Evolutionary conservation across 2,797 vertebrate genomes (phyloP), one percentile per base, ranked within the genome.

Genomic region (Australoheros facetus): DNA sequence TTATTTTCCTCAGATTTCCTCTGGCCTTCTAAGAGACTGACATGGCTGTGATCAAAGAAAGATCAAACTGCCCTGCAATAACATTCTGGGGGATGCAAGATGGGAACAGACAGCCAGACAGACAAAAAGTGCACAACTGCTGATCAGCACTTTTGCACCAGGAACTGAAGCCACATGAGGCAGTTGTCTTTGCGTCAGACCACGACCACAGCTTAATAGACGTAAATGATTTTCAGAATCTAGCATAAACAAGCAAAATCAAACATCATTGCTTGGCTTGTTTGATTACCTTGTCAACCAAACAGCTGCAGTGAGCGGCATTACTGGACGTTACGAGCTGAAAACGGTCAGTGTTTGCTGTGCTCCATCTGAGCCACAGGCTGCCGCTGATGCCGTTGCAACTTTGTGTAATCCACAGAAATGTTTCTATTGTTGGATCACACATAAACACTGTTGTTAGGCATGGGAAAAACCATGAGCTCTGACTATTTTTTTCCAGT

Each of bases 261-360:
- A 89, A 91, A 84, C 76, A 57, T 66, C 77, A 12, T 58, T 14
- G 79, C 19, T 74, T 57, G 28, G 75, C 73, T 79, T 64, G 72
- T 89, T 87, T 88, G 75, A 90, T 89, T 84, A 78, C 73, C 57
- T 32, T 81, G 30, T 85, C 32, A 78, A 64, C 80, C 30, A 77
- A 70, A 84, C 77, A 73, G 75, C 59, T 60, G 60, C 77, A 56
- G 64, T 60, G 80, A 85, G 72, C 1, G 12, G 71, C 87, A 91
- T 89, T 85, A 86, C 71, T 82, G 80, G 74, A 75, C 82, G 76
- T 87, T 79, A 87, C 12, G 37, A 78, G 82, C 74, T 60, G 81
- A 78, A 80, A 80, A 56, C 42, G 54, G 78, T 88, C 86, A 84
- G 90, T 91, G 90, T 88, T 88, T 89, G 75, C 55, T 69, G 72